Base-by-base conservation (phyloP, 1,140 invertebrate genomes). In the Andrena cerasifolii region DNA sequence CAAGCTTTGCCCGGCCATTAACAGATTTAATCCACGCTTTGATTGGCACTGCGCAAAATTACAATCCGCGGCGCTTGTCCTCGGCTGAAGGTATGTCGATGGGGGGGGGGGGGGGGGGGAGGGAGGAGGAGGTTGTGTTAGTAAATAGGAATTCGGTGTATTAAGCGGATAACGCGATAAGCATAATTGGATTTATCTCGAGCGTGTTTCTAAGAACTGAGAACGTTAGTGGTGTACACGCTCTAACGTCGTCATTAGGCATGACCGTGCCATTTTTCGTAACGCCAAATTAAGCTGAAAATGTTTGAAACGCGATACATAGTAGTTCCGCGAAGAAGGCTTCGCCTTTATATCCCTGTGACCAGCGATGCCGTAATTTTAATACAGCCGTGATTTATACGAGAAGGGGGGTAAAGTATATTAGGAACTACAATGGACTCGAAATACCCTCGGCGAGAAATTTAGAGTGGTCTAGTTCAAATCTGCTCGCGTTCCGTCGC, bases 21-120 rank as follows among this genome's bases (percentile, higher is more conserved):
- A 83, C 77, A 83, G 81, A 83, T 84, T 80, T 79, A 83, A 84
- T 83, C 70, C 66, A 59, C 61, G 71, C 71, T 83, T 83, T 67
- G 68, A 80, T 70, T 66, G 78, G 54, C 70, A 58, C 47, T 43
- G 65, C 45, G 61, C 45, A 28, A 80, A 80, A 84, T 83, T 83
- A 79, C 71, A 71, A 75, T 68, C 79, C 80, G 33, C 70, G 10
- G 4, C 33, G 40, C 59, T 43, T 62, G 51, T 74, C 28, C 36
- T 26, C 18, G 31, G 36, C n/a, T 40, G 63, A 82, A 78, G 80
- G 82, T 73, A 73, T 54, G n/a, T n/a, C n/a, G n/a, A n/a, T n/a
- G n/a, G n/a, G n/a, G n/a, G n/a, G n/a, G n/a, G n/a, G n/a, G n/a
- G n/a, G n/a, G n/a, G 5, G 49, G 0, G 49, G 12, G 12, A 47